phyloP scores from a whole-genome alignment of 2,888 invertebrate species.

The Apotomis betuletana region DNA sequence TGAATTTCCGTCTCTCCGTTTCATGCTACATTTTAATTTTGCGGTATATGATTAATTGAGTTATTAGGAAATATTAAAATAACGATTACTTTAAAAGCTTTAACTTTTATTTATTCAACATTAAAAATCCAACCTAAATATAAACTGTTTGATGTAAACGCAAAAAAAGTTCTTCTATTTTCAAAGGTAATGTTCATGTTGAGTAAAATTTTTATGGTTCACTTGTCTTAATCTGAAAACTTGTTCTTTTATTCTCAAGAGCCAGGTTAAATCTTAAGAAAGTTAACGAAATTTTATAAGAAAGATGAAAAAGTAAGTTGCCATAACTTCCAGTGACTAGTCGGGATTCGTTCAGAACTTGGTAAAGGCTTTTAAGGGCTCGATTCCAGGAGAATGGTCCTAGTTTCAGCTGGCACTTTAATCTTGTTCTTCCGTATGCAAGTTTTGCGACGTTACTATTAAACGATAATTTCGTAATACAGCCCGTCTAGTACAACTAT shows the following conservation, averaged over 20 bases:
- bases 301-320: slow-evolving; percentile 8
- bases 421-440: neutral
- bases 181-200: neutral
- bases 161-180: too few species aligned
- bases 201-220: neutral
- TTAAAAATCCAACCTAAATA: neutral
- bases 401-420: neutral
- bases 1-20: slow-evolving; percentile 14
- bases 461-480: neutral
- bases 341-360: slow-evolving; percentile 14
- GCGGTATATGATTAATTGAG: slow-evolving; percentile 34
- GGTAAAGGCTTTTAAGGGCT: slow-evolving; percentile 2
- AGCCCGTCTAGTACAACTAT: too few species aligned
- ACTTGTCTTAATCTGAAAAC: slow-evolving; percentile 5
- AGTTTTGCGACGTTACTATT: too few species aligned
- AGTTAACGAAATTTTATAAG: slow-evolving; percentile 21
- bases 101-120: slow-evolving; percentile 1
- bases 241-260: slow-evolving; percentile 3
- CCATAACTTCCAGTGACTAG: slow-evolving; percentile 14
- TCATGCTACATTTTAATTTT: slow-evolving; percentile 28
- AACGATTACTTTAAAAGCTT: neutral
- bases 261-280: slow-evolving; percentile 1
- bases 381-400: neutral
- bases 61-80: slow-evolving; percentile 25
- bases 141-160: too few species aligned